These are phyloP conservation scores for Tetragnatha versicolor DNA, from an alignment of 1,140 invertebrate species.

Conservation along the genomic window DNA sequence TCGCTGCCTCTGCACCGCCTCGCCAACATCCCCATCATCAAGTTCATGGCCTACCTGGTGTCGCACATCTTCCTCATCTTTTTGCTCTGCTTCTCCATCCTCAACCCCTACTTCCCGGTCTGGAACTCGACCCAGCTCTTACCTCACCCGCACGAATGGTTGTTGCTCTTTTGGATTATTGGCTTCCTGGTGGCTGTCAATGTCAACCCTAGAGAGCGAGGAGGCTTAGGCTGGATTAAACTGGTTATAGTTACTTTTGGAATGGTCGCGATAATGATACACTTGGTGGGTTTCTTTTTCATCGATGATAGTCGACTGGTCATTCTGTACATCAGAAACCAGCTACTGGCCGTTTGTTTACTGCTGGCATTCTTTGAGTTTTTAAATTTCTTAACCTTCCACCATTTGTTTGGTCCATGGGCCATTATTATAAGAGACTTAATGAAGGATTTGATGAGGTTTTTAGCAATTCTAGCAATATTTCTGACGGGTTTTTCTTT, in stretches of 20 bases:
- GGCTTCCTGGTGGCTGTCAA: conserved; percentile 94
- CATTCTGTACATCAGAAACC: conserved; percentile 88
- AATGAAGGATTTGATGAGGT: conserved; percentile 82
- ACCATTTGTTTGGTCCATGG: conserved; percentile 99
- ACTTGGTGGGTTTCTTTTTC: conserved; percentile 73
- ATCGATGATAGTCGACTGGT: conserved; percentile 44
- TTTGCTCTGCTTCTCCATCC: conserved; percentile 86
- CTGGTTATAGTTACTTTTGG: conserved; percentile 90
- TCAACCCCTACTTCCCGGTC: conserved; percentile 76
- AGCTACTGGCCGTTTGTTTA: conserved; percentile 92
- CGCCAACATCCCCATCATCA: conserved; percentile 90
- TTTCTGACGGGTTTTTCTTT: conserved; percentile 99
- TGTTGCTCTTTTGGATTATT: conserved; percentile 94
- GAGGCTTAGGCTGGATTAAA: conserved; percentile 87
- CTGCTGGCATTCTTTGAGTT: conserved; percentile 97
- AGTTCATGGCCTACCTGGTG: conserved; percentile 99
- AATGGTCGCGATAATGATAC: conserved; percentile 88
- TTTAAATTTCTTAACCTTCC: conserved; percentile 95
- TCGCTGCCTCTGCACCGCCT: conserved; percentile 95
- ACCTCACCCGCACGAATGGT: conserved; percentile 93
- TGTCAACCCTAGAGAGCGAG: conserved; percentile 95
- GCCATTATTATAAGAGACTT: conserved; percentile 72
- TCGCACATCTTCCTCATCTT: conserved; percentile 98
- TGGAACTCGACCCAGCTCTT: conserved; percentile 65
- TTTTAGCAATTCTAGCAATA: conserved; percentile 94